A percentile compares a stretch with the other conserved stretches of the same genome.
Evolutionary conservation across 2,113 vertebrate genomes (phyloP).

Genomic region (Chinchilla lanigera): DNA sequence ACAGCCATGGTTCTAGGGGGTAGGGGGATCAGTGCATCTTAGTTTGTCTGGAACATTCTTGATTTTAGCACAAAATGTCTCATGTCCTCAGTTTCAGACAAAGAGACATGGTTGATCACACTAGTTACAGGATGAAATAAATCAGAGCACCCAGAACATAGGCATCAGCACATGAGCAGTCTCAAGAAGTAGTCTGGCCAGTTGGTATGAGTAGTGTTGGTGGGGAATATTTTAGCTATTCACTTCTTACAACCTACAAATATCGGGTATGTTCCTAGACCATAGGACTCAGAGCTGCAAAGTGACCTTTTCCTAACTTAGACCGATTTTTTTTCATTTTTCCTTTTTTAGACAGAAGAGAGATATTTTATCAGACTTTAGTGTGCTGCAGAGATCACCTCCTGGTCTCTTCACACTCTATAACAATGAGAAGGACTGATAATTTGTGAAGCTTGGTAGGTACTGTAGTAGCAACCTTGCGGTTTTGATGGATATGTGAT

Average conservation of each 20-base stretch:
- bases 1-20: neutral
- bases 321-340: neutral
- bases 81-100: neutral
- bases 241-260: neutral
- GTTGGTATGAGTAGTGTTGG: neutral
- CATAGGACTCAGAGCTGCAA: neutral
- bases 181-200: neutral
- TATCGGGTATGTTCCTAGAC: neutral
- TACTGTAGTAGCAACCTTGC: neutral
- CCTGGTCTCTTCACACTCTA: neutral
- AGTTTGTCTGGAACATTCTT: neutral
- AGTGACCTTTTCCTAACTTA: conserved; percentile 32
- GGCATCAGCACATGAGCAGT: neutral
- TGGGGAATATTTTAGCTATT: neutral
- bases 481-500: neutral
- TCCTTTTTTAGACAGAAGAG: neutral
- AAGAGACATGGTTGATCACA: neutral
- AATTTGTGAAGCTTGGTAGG: neutral
- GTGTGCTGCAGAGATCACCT: neutral
- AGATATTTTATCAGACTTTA: conserved; percentile 13
- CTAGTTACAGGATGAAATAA: neutral
- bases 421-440: neutral
- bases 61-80: neutral
- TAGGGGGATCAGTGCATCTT: neutral
- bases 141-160: neutral